Conservation (phyloP, 53 echinoderm and acorn worm genomes). For the Crossaster papposus region DNA sequence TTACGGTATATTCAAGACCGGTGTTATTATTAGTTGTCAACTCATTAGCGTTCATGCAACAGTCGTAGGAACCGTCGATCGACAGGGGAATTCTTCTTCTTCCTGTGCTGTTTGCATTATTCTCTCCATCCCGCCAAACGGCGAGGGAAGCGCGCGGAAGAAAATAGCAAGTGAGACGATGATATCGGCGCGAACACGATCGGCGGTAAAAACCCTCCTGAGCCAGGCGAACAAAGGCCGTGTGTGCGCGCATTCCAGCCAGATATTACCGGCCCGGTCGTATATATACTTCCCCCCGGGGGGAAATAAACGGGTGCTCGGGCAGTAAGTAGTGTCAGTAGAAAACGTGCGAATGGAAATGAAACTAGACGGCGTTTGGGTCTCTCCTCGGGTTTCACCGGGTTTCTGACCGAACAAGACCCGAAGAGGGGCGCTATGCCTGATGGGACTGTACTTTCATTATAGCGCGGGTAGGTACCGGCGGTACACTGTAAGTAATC, state of each 20-base stretch:
- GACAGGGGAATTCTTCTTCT: conserved; percentile 40
- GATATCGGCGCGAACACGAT: conserved; percentile 54
- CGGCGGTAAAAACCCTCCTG: conserved; percentile 21
- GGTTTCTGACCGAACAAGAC: background rate
- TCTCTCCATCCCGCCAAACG: conserved; percentile 30
- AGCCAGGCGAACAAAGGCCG: conserved; percentile 46
- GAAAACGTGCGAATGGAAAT: conserved; percentile 14
- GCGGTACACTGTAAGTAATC: background rate
- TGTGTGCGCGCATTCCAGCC: conserved; percentile 54
- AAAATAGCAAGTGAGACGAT: conserved; percentile 41
- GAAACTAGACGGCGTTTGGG: conserved; percentile 21
- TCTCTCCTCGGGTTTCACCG: conserved; percentile 20
- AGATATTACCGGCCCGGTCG: conserved; percentile 42
- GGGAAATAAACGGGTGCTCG: conserved; percentile 23
- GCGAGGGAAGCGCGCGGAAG: background rate
- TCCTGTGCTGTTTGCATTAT: conserved; percentile 44
- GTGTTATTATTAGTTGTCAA: background rate
- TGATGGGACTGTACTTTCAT: background rate
- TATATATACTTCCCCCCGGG: conserved; percentile 1
- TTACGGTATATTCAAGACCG: no score
- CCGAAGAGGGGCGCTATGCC: background rate
- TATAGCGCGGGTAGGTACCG: background rate
- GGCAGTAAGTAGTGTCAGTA: conserved; percentile 18
- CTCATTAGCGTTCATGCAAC: conserved; percentile 11
- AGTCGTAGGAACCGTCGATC: conserved; percentile 6